phyloP scores from a whole-genome alignment of 2,888 invertebrate species.

The Panzeria rudis region DNA sequence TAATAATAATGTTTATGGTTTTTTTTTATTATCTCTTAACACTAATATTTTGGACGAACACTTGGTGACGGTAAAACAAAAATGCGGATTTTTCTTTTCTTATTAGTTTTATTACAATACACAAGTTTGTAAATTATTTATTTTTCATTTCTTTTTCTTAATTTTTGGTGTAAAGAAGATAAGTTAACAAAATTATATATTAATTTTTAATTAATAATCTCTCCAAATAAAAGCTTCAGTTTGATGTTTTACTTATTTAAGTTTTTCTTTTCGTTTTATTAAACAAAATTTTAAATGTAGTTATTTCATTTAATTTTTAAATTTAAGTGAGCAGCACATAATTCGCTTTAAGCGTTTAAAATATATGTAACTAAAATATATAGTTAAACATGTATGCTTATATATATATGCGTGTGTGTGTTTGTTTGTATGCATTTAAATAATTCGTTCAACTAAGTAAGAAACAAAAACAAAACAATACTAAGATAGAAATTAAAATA shows the following conservation, averaged over 20 bases:
- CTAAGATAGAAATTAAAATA: slow-evolving; percentile 36
- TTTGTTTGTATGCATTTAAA: slow-evolving; percentile 29
- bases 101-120: slow-evolving; percentile 50
- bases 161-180: slow-evolving; percentile 55
- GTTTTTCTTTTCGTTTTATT: slow-evolving; percentile 59
- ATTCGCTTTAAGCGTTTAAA: slow-evolving; percentile 69
- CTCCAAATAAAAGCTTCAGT: slow-evolving; percentile 69
- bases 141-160: slow-evolving; percentile 34
- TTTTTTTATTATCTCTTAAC: slow-evolving; percentile 44
- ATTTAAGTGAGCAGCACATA: slow-evolving; percentile 70
- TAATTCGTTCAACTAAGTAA: slow-evolving; percentile 57
- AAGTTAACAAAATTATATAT: slow-evolving; percentile 51
- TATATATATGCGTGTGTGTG: slow-evolving; percentile 29
- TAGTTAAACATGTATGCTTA: slow-evolving; percentile 1
- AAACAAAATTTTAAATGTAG: slow-evolving; percentile 73
- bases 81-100: slow-evolving; percentile 53
- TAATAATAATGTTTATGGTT: slow-evolving; percentile 21
- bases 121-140: slow-evolving; percentile 52
- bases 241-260: slow-evolving; percentile 57
- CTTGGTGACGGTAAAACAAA: slow-evolving; percentile 67
- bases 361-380: slow-evolving; percentile 63
- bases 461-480: slow-evolving; percentile 59
- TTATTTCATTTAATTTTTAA: slow-evolving; percentile 65
- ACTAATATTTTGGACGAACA: slow-evolving; percentile 69
- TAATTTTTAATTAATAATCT: slow-evolving; percentile 60